Percentiles rank a stretch among this genome's conserved stretches.
phyloP scores from a whole-genome alignment of 1,140 invertebrate species.

The Leptopilina clavipes region DNA sequence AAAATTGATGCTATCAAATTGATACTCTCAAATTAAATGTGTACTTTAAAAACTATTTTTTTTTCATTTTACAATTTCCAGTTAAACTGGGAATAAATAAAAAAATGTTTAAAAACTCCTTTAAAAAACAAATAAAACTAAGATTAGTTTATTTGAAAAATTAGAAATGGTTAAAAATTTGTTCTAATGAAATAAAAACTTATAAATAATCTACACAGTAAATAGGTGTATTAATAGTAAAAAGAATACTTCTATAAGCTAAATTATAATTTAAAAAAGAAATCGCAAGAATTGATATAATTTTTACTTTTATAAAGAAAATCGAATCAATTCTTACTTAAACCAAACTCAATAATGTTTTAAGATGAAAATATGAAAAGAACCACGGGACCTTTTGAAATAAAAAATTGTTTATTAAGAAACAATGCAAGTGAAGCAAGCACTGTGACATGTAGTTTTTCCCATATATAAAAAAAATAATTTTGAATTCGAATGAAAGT shows the following conservation, averaged over 20 bases:
- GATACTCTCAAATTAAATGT: no score
- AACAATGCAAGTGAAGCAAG: slow-evolving; percentile 22
- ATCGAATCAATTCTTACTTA: slow-evolving; percentile 26
- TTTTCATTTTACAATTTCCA: no score
- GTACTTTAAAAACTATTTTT: no score
- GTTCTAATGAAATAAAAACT: no score
- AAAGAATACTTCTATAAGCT: background rate
- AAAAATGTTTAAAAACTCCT: no score
- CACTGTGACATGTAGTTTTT: background rate
- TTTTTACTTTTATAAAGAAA: background rate
- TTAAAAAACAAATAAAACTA: no score
- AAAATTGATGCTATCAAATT: background rate
- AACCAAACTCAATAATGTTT: slow-evolving; percentile 27
- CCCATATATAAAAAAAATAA: background rate
- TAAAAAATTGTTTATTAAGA: background rate
- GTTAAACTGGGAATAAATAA: no score
- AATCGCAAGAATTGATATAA: background rate
- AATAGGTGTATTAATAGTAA: background rate
- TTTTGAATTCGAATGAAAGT: slow-evolving; percentile 33
- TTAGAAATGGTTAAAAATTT: no score
- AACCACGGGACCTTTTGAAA: slow-evolving; percentile 26
- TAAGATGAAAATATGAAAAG: slow-evolving; percentile 32
- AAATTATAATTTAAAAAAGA: background rate
- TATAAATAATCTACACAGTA: no score
- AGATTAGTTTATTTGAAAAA: no score